Evolutionary conservation across 2,113 vertebrate genomes (phyloP), one percentile per base, ranked within the genome.

Genomic region (Axis porcinus): DNA sequence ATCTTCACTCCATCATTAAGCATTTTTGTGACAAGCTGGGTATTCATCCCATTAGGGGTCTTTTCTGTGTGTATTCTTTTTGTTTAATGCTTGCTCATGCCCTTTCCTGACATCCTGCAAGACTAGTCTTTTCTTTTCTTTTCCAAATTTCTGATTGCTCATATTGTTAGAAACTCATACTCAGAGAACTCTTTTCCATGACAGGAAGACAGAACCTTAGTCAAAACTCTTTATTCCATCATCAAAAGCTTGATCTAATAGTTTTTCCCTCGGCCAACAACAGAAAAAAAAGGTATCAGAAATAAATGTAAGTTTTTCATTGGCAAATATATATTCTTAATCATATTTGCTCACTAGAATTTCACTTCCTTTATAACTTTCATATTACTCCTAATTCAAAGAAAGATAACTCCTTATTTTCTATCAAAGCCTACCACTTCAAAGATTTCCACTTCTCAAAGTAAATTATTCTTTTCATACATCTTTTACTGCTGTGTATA

Each of bases 1-100:
- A 96, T 96, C 97, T 98, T 98, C 88, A 70, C 36, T 96, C 97
- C 94, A 96, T 97, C 96, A 97, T 98, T 98, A 98, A 97, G 98
- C 89, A 88, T 96, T 97, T 87, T 91, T 98, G 70, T 97, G 98
- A 97, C 36, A 96, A 96, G 96, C 98, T 96, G 96, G 17, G 85
- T 97, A 89, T 97, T 98, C 96, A 98, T 96, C 23, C 7, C 19
- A 90, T 96, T 97, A 94, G 45, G 58, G 89, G 62, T 76, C 62
- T 81, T 98, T 96, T 95, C 81, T 97, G 33, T 55, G 52, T 97
- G 97, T 76, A 33, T 98, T 23, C 96, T 96, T 98, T 98, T 64
- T 92, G 55, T 90, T 76, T 92, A 93, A 91, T n/a, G 92, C 47
- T 97, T 98, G 78, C 95, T 97, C 94, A 92, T 95, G 43, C 54